Base-by-base conservation (phyloP, 2,888 invertebrate genomes). In the Cheiracanthium punctorium region DNA sequence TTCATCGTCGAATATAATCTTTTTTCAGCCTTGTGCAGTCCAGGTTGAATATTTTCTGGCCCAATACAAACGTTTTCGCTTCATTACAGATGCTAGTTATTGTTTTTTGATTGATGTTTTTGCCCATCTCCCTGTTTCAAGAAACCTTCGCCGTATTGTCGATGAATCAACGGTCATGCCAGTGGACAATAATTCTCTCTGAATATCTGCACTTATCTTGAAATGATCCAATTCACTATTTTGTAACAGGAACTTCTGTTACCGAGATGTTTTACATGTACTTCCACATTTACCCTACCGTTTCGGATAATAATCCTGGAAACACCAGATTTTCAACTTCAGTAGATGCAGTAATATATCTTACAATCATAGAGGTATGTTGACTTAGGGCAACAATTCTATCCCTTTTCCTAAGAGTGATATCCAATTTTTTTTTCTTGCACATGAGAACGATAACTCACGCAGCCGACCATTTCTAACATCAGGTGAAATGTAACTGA, bases 281-380 rank as follows among this genome's bases (percentile, higher is more conserved):
- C 41, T 1, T 43, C 24, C 43, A 43, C 37, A 71, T 71, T 24
- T 71, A 71, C 10, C 17, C 37, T 24, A 28, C 20, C n/a, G 52
- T 52, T 73, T 52, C 52, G 73, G 8, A 48, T 73, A 20, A 73
- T 58, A 58, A 73, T 73, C 20, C 32, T 58, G 12, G 32, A 58
- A 58, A 65, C 28, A 7, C 65, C 29, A 29, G 1, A 65, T 58
- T 58, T 58, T 20, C 2, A 65, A 65, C 65, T 65, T 29, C 1
- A 65, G 8, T 29, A 28, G 28, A 28, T 65, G 65, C 29, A 65
- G 29, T 17, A 65, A 65, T 65, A 65, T 65, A 10, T 29, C 8
- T 29, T 29, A 29, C n/a, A 0, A 7, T 73, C 52, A 29, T 33
- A n/a, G 73, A 0, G 24, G n/a, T 73, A 73, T 58, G 32, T 7